Evolutionary conservation across 2,113 vertebrate genomes (phyloP).

Genomic region (Leptobrachium ailaonicum): DNA sequence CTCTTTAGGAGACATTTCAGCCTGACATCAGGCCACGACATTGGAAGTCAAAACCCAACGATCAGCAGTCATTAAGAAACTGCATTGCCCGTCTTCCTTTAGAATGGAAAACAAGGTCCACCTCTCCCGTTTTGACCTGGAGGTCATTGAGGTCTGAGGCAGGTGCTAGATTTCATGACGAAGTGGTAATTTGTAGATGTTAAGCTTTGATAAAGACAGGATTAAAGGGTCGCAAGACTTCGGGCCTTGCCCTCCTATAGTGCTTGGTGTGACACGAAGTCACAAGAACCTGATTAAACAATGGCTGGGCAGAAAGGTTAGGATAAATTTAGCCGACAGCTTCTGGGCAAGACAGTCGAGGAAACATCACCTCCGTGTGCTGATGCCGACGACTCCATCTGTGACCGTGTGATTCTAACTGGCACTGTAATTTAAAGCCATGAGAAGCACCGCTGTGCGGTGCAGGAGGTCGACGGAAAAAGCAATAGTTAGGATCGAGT

Average conservation of each 20-base stretch:
- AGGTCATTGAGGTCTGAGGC: conserved; percentile 56
- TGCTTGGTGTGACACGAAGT: conserved; percentile 48
- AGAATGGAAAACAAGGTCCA: conserved; percentile 62
- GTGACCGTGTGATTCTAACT: conserved; percentile 51
- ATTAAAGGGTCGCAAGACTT: conserved; percentile 61
- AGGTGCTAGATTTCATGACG: conserved; percentile 48
- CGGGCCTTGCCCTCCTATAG: conserved; percentile 55
- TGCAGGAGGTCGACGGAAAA: background rate
- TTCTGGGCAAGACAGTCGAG: conserved; percentile 49
- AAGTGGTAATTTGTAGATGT: conserved; percentile 58
- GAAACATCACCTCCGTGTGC: background rate
- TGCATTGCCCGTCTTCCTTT: too few species aligned
- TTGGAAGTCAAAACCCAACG: too few species aligned
- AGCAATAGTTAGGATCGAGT: background rate
- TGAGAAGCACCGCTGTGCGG: conserved; percentile 32
- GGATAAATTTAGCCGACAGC: conserved; percentile 51
- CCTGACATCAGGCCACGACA: too few species aligned
- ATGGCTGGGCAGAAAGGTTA: conserved; percentile 41
- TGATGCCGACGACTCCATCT: conserved; percentile 52
- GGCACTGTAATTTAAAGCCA: conserved; percentile 57
- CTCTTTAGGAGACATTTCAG: too few species aligned
- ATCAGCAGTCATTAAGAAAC: too few species aligned
- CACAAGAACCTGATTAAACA: conserved; percentile 58
- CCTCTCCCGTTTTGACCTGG: conserved; percentile 56
- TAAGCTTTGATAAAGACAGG: conserved; percentile 63